Percentiles rank a stretch among this genome's conserved stretches.
Evolutionary conservation across 1,140 invertebrate genomes (phyloP).

Genomic region (Brachystomella parvula): DNA sequence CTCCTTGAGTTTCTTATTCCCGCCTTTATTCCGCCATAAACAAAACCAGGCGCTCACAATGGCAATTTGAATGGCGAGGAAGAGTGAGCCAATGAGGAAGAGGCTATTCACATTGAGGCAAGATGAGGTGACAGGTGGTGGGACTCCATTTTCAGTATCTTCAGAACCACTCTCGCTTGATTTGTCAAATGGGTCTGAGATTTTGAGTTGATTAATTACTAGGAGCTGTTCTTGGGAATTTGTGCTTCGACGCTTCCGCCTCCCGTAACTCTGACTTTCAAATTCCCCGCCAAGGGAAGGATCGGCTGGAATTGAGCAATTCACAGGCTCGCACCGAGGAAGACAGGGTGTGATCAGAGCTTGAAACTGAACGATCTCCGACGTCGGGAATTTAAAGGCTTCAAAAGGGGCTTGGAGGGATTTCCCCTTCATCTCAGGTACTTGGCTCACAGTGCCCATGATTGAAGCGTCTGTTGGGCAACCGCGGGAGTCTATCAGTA

Average conservation of each 20-base stretch:
- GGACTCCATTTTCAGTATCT: conserved; percentile 18
- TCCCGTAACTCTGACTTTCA: conserved; percentile 44
- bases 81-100: conserved; percentile 42
- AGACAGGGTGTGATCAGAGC: conserved; percentile 51
- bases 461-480: conserved; percentile 50
- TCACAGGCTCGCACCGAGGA: conserved; percentile 47
- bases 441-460: conserved; percentile 45
- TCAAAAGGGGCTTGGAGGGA: conserved; percentile 49
- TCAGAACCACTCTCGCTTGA: conserved; percentile 19
- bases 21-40: conserved; percentile 41
- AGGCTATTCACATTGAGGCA: conserved; percentile 42
- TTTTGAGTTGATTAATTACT: conserved; percentile 47
- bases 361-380: conserved; percentile 51
- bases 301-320: conserved; percentile 43
- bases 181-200: conserved; percentile 47
- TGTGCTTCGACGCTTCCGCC: conserved; percentile 39
- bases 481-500: conserved; percentile 48
- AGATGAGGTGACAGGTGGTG: conserved; percentile 10
- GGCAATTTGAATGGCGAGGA: conserved; percentile 43
- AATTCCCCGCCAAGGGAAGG: conserved; percentile 44
- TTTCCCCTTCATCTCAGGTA: conserved; percentile 41
- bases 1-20: background rate
- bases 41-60: conserved; percentile 43
- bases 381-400: conserved; percentile 53
- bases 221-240: conserved; percentile 43